phyloP scores from a whole-genome alignment of 2,113 vertebrate genomes.

The Camelus bactrianus region DNA sequence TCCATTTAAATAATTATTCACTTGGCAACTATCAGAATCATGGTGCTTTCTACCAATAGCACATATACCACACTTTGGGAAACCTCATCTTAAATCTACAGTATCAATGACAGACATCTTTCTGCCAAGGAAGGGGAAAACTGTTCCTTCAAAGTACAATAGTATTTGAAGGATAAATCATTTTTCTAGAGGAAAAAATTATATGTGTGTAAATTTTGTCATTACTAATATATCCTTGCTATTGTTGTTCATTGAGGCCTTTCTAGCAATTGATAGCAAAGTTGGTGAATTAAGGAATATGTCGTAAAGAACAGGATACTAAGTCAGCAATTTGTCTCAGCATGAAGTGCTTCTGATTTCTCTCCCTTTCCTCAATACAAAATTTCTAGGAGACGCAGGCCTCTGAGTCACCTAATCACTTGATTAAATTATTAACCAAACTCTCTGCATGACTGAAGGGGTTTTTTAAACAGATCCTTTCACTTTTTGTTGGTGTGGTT shows the following conservation, averaged over 20 bases:
- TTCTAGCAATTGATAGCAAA: neutral
- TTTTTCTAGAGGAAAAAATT: neutral
- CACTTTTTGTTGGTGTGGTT: neutral
- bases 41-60: neutral
- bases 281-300: neutral
- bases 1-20: neutral
- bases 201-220: neutral
- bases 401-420: neutral
- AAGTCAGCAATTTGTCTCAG: neutral
- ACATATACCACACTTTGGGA: neutral
- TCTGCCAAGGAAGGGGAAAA: neutral
- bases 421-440: constrained; percentile 51
- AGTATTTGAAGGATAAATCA: neutral
- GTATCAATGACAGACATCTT: neutral
- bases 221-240: neutral
- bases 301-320: neutral
- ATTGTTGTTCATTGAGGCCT: neutral
- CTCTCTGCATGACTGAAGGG: neutral
- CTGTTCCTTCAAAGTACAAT: neutral
- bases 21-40: neutral
- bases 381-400: constrained; percentile 21
- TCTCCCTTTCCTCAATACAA: neutral
- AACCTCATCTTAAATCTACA: neutral
- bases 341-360: neutral
- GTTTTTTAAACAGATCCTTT: neutral